These are phyloP conservation scores for Drosophila atripex DNA, from an alignment of 2,888 invertebrate genomes.

Conservation along the genomic window DNA sequence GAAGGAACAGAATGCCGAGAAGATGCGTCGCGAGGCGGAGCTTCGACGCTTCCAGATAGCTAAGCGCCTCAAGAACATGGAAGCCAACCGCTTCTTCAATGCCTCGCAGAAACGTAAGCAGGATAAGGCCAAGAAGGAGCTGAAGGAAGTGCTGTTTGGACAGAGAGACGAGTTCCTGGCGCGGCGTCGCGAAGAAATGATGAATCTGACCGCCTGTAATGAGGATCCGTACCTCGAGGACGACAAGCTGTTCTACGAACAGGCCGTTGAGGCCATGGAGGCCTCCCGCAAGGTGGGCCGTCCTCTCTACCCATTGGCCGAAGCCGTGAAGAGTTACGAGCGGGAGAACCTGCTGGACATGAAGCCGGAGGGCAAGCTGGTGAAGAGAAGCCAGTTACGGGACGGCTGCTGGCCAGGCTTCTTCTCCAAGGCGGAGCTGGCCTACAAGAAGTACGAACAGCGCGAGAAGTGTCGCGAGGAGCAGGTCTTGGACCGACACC, in stretches of 20 bases:
- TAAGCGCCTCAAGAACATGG: conserved; percentile 42
- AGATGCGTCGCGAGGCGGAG: conserved; percentile 15
- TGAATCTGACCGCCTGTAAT: conserved; percentile 46
- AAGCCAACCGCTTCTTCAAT: conserved; percentile 40
- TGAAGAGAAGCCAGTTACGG: conserved; percentile 43
- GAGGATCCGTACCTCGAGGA: conserved; percentile 63
- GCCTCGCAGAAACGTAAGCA: neutral
- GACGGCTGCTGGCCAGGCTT: conserved; percentile 68
- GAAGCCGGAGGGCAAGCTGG: conserved; percentile 24
- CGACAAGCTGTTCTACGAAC: conserved; percentile 79
- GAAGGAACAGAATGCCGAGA: conserved; percentile 9
- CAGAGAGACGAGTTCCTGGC: conserved; percentile 50
- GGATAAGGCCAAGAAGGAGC: conserved; percentile 5
- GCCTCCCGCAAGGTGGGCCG: conserved; percentile 76
- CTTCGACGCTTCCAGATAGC: conserved; percentile 62
- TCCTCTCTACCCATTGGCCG: conserved; percentile 79
- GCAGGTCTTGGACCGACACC: conserved; percentile 34
- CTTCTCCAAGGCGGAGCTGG: conserved; percentile 56
- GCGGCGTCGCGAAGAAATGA: conserved; percentile 34
- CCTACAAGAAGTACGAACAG: conserved; percentile 60
- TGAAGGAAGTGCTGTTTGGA: conserved; percentile 23
- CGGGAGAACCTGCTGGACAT: conserved; percentile 60
- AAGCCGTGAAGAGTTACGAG: conserved; percentile 74
- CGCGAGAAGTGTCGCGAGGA: conserved; percentile 50
- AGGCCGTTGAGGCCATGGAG: conserved; percentile 74